These are phyloP conservation scores for Drosophila orena DNA, from an alignment of 1,140 invertebrate genomes.

Conservation along the genomic window DNA sequence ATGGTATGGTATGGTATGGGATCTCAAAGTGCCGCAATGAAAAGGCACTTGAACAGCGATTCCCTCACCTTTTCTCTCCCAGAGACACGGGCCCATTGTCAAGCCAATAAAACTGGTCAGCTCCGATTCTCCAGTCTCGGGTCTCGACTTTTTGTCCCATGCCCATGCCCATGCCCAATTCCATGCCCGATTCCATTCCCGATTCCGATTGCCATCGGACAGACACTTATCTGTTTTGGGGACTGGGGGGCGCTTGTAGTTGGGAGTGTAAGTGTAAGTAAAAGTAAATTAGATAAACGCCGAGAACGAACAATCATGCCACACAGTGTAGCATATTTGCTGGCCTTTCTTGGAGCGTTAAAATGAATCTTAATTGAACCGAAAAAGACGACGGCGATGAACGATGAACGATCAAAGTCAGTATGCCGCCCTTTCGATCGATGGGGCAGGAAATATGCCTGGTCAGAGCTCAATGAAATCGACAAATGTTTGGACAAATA, in stretches of 20 bases:
- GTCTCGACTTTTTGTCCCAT: constrained; percentile 23
- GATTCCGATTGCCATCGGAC: constrained; percentile 28
- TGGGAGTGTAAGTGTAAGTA: constrained; percentile 67
- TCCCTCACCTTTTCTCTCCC: constrained; percentile 54
- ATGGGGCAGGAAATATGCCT: constrained; percentile 62
- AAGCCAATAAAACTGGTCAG: constrained; percentile 74
- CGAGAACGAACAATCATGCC: constrained; percentile 70
- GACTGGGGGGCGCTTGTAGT: constrained; percentile 59
- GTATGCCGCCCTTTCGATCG: constrained; percentile 49
- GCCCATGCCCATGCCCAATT: constrained; percentile 20
- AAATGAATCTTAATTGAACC: constrained; percentile 82
- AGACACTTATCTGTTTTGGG: constrained; percentile 62
- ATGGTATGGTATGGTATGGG: background rate
- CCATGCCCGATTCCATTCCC: constrained; percentile 16
- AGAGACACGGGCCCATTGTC: constrained; percentile 70
- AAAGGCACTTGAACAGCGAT: constrained; percentile 58
- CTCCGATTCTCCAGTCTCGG: constrained; percentile 22
- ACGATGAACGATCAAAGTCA: constrained; percentile 59
- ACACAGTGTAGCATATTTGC: constrained; percentile 9
- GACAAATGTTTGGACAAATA: constrained; percentile 83
- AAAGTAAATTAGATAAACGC: constrained; percentile 83
- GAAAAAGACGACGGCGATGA: constrained; percentile 34
- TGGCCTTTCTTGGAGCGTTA: constrained; percentile 47
- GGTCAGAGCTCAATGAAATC: constrained; percentile 81
- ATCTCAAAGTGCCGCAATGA: constrained; percentile 38